A percentile compares a stretch with the other conserved stretches of the same genome.
These are phyloP conservation scores for Polyergus mexicanus DNA, from an alignment of 1,140 invertebrate species.

Conservation along the genomic window DNA sequence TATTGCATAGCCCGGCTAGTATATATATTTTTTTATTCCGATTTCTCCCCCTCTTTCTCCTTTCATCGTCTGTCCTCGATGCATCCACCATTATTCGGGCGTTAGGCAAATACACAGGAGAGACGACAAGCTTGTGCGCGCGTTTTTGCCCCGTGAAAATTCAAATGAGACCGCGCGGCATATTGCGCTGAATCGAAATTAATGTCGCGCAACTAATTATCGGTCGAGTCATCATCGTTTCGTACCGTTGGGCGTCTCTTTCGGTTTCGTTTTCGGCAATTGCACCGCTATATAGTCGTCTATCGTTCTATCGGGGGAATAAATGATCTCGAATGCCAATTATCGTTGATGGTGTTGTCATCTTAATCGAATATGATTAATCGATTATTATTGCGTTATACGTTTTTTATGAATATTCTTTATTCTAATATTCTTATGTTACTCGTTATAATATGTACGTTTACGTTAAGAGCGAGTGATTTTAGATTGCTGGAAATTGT, in stretches of 20 bases:
- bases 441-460: background rate
- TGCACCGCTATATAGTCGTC: conserved; percentile 25
- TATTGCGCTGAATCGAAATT: conserved; percentile 86
- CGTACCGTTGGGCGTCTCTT: conserved; percentile 34
- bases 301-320: background rate
- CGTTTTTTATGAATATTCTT: conserved; percentile 5
- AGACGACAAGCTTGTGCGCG: conserved; percentile 81
- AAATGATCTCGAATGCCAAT: conserved; percentile 39
- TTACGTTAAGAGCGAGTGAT: background rate
- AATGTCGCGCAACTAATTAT: conserved; percentile 85
- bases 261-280: conserved; percentile 16
- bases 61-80: conserved; percentile 63
- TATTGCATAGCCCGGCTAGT: conserved; percentile 37
- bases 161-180: conserved; percentile 85
- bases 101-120: conserved; percentile 84
- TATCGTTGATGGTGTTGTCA: background rate
- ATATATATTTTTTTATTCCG: conserved; percentile 43
- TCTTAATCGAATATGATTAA: conserved; percentile 46
- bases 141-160: conserved; percentile 84
- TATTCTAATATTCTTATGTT: no score
- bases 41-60: conserved; percentile 62
- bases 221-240: conserved; percentile 72
- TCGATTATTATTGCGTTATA: conserved; percentile 3
- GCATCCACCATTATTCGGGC: conserved; percentile 82
- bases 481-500: background rate